Evolutionary conservation across 2,113 vertebrate genomes (phyloP).

Genomic region (Columbina picui): DNA sequence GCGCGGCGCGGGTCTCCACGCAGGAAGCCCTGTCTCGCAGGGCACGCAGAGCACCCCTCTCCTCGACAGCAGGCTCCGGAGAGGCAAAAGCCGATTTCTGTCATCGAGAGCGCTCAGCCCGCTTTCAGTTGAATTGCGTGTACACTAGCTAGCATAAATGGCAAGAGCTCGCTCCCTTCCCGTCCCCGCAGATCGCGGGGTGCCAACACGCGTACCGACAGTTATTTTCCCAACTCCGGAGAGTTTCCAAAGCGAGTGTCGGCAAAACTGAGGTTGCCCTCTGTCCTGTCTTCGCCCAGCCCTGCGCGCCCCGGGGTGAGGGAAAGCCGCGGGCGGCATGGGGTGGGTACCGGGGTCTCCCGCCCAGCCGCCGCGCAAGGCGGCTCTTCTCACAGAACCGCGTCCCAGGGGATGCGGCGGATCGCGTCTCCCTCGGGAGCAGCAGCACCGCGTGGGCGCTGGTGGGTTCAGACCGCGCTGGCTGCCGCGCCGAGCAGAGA

Average conservation of each 20-base stretch:
- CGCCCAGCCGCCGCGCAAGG: neutral
- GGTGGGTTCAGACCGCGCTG: neutral
- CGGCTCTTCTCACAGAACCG: no score
- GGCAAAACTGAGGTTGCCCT: neutral
- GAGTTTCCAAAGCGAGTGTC: neutral
- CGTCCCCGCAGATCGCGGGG: neutral
- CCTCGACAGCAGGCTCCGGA: neutral
- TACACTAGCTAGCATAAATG: rapidly evolving
- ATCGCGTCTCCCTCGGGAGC: neutral
- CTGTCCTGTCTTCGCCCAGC: neutral
- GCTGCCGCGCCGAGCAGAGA: neutral
- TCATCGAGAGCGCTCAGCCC: neutral
- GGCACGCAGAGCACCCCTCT: neutral
- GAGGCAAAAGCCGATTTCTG: no score
- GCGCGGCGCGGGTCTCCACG: neutral
- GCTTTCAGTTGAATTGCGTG: neutral
- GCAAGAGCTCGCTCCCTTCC: neutral
- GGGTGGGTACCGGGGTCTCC: neutral
- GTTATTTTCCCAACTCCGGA: neutral
- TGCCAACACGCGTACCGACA: no score
- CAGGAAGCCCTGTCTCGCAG: neutral
- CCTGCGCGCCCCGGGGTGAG: no score
- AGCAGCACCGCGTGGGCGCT: neutral
- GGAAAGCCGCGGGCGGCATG: neutral
- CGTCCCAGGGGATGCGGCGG: neutral